Evolutionary conservation across 2,113 vertebrate genomes (phyloP).

Genomic region (Rhea americana): DNA sequence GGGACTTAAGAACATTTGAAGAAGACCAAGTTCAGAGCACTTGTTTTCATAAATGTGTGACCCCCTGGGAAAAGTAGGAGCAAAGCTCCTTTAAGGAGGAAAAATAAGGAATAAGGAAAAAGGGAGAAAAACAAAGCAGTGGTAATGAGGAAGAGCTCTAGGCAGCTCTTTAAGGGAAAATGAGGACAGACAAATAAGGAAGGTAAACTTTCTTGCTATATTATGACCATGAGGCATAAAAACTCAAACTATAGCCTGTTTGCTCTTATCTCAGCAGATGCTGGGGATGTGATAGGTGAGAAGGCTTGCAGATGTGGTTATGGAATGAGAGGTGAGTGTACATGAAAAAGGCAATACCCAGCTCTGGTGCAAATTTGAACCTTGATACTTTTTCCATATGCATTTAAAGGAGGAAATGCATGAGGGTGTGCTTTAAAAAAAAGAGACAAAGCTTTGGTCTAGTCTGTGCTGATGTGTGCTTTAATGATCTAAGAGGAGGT

Average conservation of each 20-base stretch:
- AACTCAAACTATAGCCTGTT: neutral
- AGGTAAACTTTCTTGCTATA: neutral
- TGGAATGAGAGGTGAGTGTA: neutral
- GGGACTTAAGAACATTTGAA: neutral
- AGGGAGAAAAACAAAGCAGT: neutral
- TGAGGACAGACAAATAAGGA: neutral
- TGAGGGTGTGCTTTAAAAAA: neutral
- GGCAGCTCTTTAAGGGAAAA: neutral
- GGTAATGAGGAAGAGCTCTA: neutral
- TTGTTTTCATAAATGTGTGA: neutral
- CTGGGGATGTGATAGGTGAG: neutral
- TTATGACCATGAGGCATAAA: neutral
- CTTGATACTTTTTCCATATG: fast-evolving
- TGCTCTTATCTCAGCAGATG: fast-evolving
- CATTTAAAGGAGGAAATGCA: neutral
- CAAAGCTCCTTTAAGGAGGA: neutral
- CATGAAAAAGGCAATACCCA: fast-evolving
- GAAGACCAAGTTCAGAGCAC: neutral
- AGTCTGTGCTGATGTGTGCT: neutral
- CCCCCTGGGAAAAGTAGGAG: neutral
- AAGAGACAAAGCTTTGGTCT: neutral
- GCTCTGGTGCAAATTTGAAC: neutral
- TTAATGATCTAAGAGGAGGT: neutral
- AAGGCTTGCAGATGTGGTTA: neutral
- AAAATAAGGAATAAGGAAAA: neutral